Base-by-base conservation (phyloP, 2,888 invertebrate genomes). In the Ashinkailepas kermadecensis region DNA sequence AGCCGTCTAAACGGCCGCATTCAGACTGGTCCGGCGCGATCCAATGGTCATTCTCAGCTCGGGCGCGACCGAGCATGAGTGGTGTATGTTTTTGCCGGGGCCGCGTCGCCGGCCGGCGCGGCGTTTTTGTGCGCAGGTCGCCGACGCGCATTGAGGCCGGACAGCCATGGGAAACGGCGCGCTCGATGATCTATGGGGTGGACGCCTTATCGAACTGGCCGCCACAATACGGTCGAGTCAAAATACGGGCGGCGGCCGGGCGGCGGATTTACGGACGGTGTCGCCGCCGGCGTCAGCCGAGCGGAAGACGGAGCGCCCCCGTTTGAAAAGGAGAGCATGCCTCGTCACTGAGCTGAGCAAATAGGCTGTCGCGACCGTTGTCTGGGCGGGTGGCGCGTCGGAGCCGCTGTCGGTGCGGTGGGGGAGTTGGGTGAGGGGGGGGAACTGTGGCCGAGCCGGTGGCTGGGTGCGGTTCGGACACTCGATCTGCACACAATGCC, bases 41-140 rank as follows among this genome's bases (percentile, higher is more conserved):
- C 23, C 25, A 12, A 23, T 11, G 25, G 65, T 13, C 65, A 13
- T n/a, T 65, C 65, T n/a, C 21, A 11, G 54, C 74, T 21, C 39
- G 54, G 56, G 74, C 21, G 74, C 54, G 56, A 56, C 74, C 74
- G n/a, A 74, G 74, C 74, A 23, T 74, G 74, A 74, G 74, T 74
- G 54, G 74, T 74, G 74, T 74, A 74, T 74, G 74, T 74, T 74
- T 74, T 74, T 74, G 74, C 74, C 74, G 74, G 74, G 39, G 23
- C 23, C 15, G 70, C 39, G 70, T 39, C 70, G 70, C 15, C 39
- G 70, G 70, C 70, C 70, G 23, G 70, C 25, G 9, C n/a, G 74
- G 0, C 74, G 54, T 74, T 74, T 74, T 74, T 74, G 74, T 74
- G 18, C 54, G 74, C 54, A 21, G 74, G 54, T 54, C 74, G 39